These are phyloP conservation scores for Mustela erminea DNA, from an alignment of 2,797 vertebrate species.

Conservation along the genomic window DNA sequence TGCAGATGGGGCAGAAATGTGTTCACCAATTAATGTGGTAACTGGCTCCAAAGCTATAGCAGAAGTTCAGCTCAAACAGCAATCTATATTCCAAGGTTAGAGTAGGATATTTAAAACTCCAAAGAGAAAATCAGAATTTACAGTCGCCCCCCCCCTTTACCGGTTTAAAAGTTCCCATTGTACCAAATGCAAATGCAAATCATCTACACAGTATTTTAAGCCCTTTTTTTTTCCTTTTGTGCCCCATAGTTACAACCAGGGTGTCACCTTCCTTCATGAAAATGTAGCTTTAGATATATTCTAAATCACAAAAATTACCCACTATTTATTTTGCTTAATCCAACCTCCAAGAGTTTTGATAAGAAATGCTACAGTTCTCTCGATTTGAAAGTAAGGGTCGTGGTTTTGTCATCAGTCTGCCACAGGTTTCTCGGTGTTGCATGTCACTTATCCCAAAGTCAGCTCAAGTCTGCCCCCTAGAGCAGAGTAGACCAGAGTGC, in stretches of 20 bases:
- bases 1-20: background rate
- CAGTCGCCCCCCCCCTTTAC: background rate
- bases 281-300: background rate
- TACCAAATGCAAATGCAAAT: background rate
- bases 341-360: background rate
- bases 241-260: background rate
- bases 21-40: background rate
- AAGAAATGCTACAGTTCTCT: background rate
- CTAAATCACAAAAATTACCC: background rate
- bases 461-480: slow-evolving; percentile 67
- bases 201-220: background rate
- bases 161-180: background rate
- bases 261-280: background rate
- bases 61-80: slow-evolving; percentile 34
- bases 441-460: background rate
- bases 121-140: slow-evolving; percentile 1
- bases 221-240: background rate
- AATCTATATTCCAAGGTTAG: background rate
- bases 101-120: background rate
- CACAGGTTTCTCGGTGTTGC: background rate
- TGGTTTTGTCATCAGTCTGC: background rate
- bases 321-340: background rate
- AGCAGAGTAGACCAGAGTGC: background rate
- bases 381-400: background rate
- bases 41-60: background rate